Evolutionary conservation across 2,797 vertebrate genomes (phyloP), one percentile per base, ranked within the genome.

Genomic region (Phrynocephalus vlangalii): DNA sequence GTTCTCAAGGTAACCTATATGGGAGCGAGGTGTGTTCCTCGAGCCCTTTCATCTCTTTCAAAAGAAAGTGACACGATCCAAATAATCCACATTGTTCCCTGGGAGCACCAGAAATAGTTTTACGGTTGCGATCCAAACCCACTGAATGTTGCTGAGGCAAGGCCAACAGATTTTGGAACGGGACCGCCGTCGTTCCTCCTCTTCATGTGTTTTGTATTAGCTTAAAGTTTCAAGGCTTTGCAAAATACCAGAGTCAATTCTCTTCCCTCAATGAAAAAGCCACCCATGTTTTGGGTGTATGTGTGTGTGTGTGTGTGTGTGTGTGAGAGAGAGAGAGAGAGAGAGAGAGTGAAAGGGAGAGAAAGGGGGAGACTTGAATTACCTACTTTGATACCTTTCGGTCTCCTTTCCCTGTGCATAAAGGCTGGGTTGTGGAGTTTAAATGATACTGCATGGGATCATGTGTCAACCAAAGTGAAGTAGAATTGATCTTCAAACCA

Each of bases 121-220:
- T 80, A 81, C 13, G 15, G 71, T 38, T 48, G 60, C 22, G 72
- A 90, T 84, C 72, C 63, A 84, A 87, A 63, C 72, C 72, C 82
- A 50, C 48, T 20, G 9, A 48, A 70, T 48, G 60, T 24, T 68
- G 75, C 76, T 73, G 70, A 84, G 76, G 38, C 26, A 30, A 63
- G 1, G 63, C 79, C 78, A 90, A 6, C 1, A 7, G 77, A 26
- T 38, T 81, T 67, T 75, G 71, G 73, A 84, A 60, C 66, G 75
- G 30, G 22, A 33, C 78, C 50, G 20, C 52, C 30, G 66, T n/a
- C 33, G 5, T 28, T 44, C 11, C 2, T 22, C 22, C 6, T 85
- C 87, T 72, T 90, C 83, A 85, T 82, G 56, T 75, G 83, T 85
- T 88, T 88, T 24, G 28, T 52, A 90, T 90, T 73, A 85, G 82